A percentile compares a stretch with the other conserved stretches of the same genome.
Conservation (phyloP, 2,888 invertebrate genomes). For the Acleris literana region DNA sequence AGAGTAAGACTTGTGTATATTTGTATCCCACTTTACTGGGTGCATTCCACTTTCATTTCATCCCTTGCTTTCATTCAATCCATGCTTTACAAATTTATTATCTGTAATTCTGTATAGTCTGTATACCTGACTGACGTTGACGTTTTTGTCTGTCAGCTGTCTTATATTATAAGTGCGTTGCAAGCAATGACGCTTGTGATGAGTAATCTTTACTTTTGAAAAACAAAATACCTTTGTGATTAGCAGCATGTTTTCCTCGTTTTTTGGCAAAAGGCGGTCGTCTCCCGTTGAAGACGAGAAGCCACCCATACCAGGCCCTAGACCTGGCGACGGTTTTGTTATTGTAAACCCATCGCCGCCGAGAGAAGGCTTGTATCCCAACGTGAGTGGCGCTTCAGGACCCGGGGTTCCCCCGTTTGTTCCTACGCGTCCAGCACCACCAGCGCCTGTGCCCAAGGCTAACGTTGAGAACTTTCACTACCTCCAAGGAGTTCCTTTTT, state of each 20-base stretch:
- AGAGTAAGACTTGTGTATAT: no score
- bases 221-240: slow-evolving; percentile 21
- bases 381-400: slow-evolving; percentile 52
- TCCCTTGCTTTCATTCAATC: no score
- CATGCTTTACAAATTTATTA: no score
- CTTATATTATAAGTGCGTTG: not conserved
- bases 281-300: slow-evolving; percentile 75
- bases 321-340: slow-evolving; percentile 70
- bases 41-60: no score
- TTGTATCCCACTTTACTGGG: no score
- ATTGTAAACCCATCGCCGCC: slow-evolving; percentile 63
- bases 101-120: no score
- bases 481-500: slow-evolving; percentile 82
- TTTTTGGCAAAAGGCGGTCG: slow-evolving; percentile 75
- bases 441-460: slow-evolving; percentile 51
- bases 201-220: slow-evolving; percentile 28
- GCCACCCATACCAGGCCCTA: slow-evolving; percentile 75
- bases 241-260: slow-evolving; percentile 71
- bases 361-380: slow-evolving; percentile 65
- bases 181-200: slow-evolving; percentile 2
- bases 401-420: slow-evolving; percentile 45
- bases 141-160: no score
- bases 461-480: slow-evolving; percentile 71
- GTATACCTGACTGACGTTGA: no score
- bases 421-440: slow-evolving; percentile 65